A percentile compares a stretch with the other conserved stretches of the same genome.
phyloP scores from a whole-genome alignment of 2,113 vertebrate genomes.

The Peucedramus taeniatus region DNA sequence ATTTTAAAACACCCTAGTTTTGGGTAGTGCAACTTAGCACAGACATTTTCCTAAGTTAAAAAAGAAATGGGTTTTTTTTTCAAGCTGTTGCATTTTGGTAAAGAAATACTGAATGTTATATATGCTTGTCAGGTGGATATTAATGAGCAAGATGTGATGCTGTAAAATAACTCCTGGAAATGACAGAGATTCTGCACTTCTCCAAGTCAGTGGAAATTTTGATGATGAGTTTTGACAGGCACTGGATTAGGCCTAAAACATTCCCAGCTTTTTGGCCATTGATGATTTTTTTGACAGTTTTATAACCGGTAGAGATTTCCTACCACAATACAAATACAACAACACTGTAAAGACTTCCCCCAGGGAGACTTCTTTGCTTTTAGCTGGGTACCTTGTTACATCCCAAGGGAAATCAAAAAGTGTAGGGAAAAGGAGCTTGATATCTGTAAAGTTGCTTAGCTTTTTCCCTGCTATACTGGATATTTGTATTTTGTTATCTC shows the following conservation, averaged over 20 bases:
- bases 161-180: not conserved
- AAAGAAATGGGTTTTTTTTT: not conserved
- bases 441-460: not conserved
- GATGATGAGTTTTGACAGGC: not conserved
- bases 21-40: not conserved
- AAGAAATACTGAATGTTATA: not conserved
- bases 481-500: slow-evolving; percentile 3
- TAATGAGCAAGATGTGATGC: not conserved
- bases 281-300: not conserved
- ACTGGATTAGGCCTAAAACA: not conserved
- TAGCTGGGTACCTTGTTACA: not conserved
- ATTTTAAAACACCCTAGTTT: not conserved
- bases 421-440: not conserved
- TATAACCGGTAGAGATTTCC: not conserved
- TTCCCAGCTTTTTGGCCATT: not conserved
- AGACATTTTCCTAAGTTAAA: not conserved
- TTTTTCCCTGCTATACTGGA: not conserved
- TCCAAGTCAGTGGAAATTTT: not conserved
- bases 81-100: not conserved
- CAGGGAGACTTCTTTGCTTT: not conserved
- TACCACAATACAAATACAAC: not conserved
- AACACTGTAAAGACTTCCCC: not conserved
- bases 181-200: not conserved
- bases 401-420: not conserved
- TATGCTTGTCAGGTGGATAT: not conserved